Evolutionary conservation across 1,140 invertebrate species (phyloP).

Genomic region (Halesus radiatus): DNA sequence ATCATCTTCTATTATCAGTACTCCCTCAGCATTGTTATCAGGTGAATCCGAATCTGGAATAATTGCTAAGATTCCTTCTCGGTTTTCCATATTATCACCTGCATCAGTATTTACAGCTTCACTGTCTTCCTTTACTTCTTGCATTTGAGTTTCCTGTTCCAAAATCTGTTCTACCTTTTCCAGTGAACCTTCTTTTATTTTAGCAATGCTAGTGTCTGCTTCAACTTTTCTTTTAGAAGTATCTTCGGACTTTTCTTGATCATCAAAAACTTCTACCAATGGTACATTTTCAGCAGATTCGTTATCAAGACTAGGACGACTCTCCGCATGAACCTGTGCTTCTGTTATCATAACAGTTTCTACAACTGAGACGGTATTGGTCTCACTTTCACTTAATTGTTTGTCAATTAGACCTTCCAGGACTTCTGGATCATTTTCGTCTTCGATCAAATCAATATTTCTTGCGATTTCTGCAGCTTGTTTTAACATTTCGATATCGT

Average conservation of each 20-base stretch:
- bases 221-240: constrained; percentile 23
- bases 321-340: constrained; percentile 67
- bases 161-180: not conserved
- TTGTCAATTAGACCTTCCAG: constrained; percentile 61
- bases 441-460: constrained; percentile 58
- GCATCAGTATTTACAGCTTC: constrained; percentile 44
- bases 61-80: constrained; percentile 53
- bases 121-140: constrained; percentile 46
- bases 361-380: constrained; percentile 66
- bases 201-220: not conserved
- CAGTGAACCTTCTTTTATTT: constrained; percentile 18
- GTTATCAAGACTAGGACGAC: constrained; percentile 45
- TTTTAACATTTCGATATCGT: constrained; percentile 58
- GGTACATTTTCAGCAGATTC: constrained; percentile 16
- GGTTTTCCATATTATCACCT: constrained; percentile 16
- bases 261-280: not conserved
- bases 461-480: constrained; percentile 54
- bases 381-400: constrained; percentile 67
- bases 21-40: constrained; percentile 38
- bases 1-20: not conserved
- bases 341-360: constrained; percentile 68
- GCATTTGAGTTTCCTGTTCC: constrained; percentile 21
- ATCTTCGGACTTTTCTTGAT: constrained; percentile 25
- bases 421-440: constrained; percentile 59
- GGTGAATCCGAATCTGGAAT: constrained; percentile 52